Base-by-base conservation (phyloP, 2,888 invertebrate species). In the Pheosia tremula region DNA sequence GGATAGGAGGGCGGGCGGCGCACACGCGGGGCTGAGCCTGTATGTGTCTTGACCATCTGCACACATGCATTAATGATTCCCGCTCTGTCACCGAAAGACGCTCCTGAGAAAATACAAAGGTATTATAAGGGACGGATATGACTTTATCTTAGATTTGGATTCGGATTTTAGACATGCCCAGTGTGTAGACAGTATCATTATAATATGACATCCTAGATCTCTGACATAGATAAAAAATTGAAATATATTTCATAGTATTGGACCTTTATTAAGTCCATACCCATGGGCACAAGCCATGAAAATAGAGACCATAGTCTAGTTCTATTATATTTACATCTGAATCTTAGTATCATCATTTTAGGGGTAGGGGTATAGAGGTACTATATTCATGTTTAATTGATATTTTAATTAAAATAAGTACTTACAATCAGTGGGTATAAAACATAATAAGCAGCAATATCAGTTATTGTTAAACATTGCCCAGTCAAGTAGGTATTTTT, bases 21-120 rank as follows among this genome's bases (percentile, higher is more conserved):
- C 96, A 94, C n/a, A 97, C 89, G 79, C 91, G 93, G 0, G 95
- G 94, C 63, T 96, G 95, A 64, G 96, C 95, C 79, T 97, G 97
- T 63, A 97, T 87, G 79, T 97, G 96, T 82, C 96, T 96, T 71
- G 95, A 96, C 97, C 97, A 97, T 74, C 97, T 93, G 53, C 97
- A 97, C 0, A 97, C 84, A 81, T 97, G 95, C 38, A 97, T 79
- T 65, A 95, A 94, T 59, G 95, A 95, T 76, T 97, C 97, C 77
- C 96, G 96, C 59, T 97, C 97, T 63, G 94, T 86, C 38, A 95
- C 89, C 9, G 94, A 93, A 11, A 97, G 88, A 24, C 94, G 93
- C 77, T 94, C 95, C 97, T 97, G 87, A 95, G 69, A 72, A 79
- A 68, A 61, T 67, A 59, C 56, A 37, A 63, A 4, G 8, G 41